Evolutionary conservation across 2,113 vertebrate genomes (phyloP).

Genomic region (Carassius carassius): DNA sequence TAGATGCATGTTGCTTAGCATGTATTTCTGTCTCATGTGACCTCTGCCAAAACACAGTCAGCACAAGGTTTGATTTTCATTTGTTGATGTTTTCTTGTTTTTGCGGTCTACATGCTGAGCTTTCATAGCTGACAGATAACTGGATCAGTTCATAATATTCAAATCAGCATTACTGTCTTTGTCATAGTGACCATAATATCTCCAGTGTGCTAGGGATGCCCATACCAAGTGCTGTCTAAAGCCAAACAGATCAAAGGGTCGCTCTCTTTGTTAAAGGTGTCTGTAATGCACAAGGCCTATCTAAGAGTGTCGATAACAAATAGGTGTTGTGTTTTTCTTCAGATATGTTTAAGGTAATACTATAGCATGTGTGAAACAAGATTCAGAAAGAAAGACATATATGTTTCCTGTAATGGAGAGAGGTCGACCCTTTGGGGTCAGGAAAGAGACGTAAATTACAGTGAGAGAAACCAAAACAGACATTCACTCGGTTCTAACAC

Average conservation of each 20-base stretch:
- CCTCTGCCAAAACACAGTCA: neutral
- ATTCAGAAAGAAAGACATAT: neutral
- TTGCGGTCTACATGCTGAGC: neutral
- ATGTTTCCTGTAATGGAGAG: neutral
- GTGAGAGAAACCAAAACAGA: slow-evolving; percentile 38
- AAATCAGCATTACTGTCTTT: neutral
- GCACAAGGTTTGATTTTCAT: slow-evolving; percentile 14
- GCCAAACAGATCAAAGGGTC: neutral
- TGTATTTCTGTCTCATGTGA: slow-evolving; percentile 19
- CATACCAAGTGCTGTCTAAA: neutral
- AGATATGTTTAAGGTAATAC: neutral
- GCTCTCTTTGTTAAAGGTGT: too few relatives aligned
- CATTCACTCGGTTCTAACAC: neutral
- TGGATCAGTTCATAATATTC: neutral
- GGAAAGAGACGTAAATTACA: slow-evolving; percentile 35
- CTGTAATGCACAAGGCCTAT: neutral
- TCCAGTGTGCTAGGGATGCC: neutral
- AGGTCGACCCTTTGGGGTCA: neutral
- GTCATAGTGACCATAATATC: neutral
- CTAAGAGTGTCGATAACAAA: neutral
- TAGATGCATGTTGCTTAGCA: neutral
- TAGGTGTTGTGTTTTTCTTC: neutral
- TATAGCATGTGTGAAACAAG: neutral
- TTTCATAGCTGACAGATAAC: neutral
- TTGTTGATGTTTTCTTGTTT: slow-evolving; percentile 23